A percentile compares a stretch with the other conserved stretches of the same genome.
Evolutionary conservation across 2,113 vertebrate species (phyloP).

Genomic region (Caranx melampygus): DNA sequence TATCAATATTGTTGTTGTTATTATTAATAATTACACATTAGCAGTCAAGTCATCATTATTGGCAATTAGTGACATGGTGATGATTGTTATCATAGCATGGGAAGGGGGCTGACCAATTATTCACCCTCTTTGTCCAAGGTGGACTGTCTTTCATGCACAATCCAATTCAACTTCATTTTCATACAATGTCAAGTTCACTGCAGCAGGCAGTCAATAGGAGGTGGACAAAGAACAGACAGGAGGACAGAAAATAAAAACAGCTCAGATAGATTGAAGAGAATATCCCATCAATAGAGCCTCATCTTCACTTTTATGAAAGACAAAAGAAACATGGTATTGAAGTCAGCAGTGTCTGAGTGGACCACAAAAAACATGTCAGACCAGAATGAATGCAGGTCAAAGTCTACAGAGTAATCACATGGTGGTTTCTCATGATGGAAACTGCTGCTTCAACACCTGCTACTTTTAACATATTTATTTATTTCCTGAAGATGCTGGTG

Average conservation of each 20-base stretch:
- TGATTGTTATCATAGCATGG: constrained; percentile 26
- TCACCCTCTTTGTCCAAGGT: constrained; percentile 3
- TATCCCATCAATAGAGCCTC: neutral
- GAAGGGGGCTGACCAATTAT: neutral
- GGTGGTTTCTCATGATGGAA: neutral
- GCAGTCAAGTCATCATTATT: neutral
- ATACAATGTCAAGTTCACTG: neutral
- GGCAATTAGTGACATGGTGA: constrained; percentile 7
- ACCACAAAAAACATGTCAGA: neutral
- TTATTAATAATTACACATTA: constrained; percentile 24
- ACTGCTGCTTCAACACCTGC: constrained; percentile 34
- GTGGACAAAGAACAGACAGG: neutral
- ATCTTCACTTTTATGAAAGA: neutral
- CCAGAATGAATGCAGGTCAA: neutral
- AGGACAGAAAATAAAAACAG: neutral
- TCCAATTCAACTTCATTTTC: neutral
- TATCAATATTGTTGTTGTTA: constrained; percentile 73
- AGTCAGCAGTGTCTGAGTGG: constrained; percentile 18
- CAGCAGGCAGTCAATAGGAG: constrained; percentile 16
- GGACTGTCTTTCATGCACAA: constrained; percentile 46
- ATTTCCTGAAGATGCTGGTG: neutral
- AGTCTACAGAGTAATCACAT: neutral
- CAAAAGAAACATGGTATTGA: constrained; percentile 7
- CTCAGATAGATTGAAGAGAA: constrained; percentile 14
- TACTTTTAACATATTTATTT: constrained; percentile 4